Percentiles rank a stretch among this genome's conserved stretches.
Evolutionary conservation across 2,888 invertebrate species (phyloP).

Genomic region (Agrotis exclamationis): DNA sequence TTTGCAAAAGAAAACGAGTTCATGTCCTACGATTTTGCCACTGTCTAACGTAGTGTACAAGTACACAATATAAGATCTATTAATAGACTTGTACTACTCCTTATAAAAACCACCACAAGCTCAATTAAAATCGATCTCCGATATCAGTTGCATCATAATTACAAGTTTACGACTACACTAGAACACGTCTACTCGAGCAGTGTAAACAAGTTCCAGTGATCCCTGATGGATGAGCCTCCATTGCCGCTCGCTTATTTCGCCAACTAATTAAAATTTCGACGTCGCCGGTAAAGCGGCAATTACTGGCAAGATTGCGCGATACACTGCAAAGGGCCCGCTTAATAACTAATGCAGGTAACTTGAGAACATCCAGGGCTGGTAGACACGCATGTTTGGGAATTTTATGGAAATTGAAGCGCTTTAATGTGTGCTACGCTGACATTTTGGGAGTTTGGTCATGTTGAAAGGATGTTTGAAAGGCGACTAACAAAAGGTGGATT

Average conservation of each 20-base stretch:
- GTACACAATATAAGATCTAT: neutral
- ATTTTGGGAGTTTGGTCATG: too few relatives aligned
- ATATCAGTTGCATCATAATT: conserved; percentile 55
- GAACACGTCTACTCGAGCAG: conserved; percentile 40
- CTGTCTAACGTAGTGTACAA: too few relatives aligned
- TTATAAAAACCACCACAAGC: conserved; percentile 37
- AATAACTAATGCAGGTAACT: conserved; percentile 66
- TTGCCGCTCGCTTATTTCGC: conserved; percentile 57
- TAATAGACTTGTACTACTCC: neutral
- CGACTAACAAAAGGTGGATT: too few relatives aligned
- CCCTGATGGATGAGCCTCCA: conserved; percentile 64
- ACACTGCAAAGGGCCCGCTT: conserved; percentile 66
- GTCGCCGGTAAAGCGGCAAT: conserved; percentile 72
- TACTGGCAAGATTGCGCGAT: conserved; percentile 72
- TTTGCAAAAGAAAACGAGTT: neutral
- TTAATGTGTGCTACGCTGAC: neutral
- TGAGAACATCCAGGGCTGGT: conserved; percentile 56
- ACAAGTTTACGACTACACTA: conserved; percentile 31
- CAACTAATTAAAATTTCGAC: conserved; percentile 79
- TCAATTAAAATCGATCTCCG: conserved; percentile 53
- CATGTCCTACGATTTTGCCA: too few relatives aligned
- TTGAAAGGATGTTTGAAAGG: too few relatives aligned
- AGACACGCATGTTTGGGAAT: conserved; percentile 43
- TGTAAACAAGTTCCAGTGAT: conserved; percentile 62
- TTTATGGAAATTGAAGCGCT: conserved; percentile 4